A percentile compares a stretch with the other conserved stretches of the same genome.
Conservation (phyloP, 92 coral and sea anemone species). For the Micromussa lordhowensis region DNA sequence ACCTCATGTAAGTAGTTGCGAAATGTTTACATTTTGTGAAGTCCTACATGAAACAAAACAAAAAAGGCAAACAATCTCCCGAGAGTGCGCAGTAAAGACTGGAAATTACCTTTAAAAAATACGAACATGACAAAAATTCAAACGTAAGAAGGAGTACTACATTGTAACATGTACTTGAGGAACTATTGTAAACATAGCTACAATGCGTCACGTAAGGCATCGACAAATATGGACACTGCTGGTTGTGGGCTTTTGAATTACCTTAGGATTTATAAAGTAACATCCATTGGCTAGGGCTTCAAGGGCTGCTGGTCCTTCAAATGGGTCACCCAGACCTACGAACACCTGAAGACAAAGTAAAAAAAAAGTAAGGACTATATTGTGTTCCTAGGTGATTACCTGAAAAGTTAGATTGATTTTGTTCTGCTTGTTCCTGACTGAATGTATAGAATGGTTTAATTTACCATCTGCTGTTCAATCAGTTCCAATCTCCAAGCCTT, state of each 20-base stretch:
- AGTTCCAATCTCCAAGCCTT: no score
- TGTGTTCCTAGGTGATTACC: no score
- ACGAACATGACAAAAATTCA: neutral
- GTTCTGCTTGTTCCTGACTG: no score
- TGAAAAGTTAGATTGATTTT: no score
- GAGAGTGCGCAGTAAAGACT: no score
- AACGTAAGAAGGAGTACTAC: neutral
- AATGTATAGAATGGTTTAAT: no score
- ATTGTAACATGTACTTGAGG: no score
- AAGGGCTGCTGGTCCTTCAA: conserved; percentile 97
- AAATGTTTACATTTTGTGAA: no score
- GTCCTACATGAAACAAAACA: no score
- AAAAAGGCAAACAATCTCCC: no score
- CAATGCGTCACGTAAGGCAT: neutral
- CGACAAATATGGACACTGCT: neutral
- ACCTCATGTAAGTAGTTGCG: no score
- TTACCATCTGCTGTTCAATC: neutral
- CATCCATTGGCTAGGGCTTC: conserved; percentile 98
- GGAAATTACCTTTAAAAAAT: neutral
- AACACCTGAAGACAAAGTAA: conserved; percentile 63
- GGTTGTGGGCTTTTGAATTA: neutral
- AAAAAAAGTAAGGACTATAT: neutral
- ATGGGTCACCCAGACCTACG: conserved; percentile 95
- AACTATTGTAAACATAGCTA: neutral
- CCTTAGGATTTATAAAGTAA: conserved; percentile 92